These are phyloP conservation scores for Cataglyphis altisquamis DNA, from an alignment of 2,888 invertebrate species.

Conservation along the genomic window DNA sequence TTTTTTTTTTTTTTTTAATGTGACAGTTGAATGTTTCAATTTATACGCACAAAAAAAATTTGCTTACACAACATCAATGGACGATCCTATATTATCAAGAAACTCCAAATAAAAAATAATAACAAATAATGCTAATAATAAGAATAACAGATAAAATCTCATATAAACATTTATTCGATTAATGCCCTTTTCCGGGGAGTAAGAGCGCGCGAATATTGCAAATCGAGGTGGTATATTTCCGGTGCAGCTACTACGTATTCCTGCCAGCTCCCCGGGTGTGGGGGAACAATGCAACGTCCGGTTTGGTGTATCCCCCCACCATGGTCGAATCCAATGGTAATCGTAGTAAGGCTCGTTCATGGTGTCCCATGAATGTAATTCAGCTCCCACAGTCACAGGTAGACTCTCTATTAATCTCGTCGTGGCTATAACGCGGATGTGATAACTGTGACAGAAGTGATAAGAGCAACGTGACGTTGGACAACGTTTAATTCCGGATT, in stretches of 20 bases:
- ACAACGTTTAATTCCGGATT: conserved; percentile 18
- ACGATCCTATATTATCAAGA: neutral
- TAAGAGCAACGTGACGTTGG: neutral
- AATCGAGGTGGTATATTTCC: conserved; percentile 76
- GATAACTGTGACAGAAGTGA: conserved; percentile 3
- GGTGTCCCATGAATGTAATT: conserved; percentile 69
- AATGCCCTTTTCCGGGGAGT: neutral
- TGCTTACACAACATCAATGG: neutral
- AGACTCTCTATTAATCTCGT: conserved; percentile 68
- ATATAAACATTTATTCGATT: neutral
- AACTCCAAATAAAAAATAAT: neutral
- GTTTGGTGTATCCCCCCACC: conserved; percentile 83
- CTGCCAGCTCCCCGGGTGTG: conserved; percentile 73
- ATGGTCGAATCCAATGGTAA: conserved; percentile 50
- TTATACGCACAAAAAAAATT: neutral
- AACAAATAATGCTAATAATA: neutral
- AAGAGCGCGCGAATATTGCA: conserved; percentile 65
- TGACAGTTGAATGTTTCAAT: neutral
- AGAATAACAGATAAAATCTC: neutral
- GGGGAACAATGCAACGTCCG: conserved; percentile 84
- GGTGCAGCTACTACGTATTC: conserved; percentile 68
- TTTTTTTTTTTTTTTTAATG: neutral
- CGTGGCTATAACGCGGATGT: neutral
- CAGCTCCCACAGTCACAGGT: conserved; percentile 73
- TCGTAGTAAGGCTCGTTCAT: conserved; percentile 60